A percentile compares a stretch with the other conserved stretches of the same genome.
Conservation (phyloP, 2,113 vertebrate species). For the Rhinolophus ferrumequinum region DNA sequence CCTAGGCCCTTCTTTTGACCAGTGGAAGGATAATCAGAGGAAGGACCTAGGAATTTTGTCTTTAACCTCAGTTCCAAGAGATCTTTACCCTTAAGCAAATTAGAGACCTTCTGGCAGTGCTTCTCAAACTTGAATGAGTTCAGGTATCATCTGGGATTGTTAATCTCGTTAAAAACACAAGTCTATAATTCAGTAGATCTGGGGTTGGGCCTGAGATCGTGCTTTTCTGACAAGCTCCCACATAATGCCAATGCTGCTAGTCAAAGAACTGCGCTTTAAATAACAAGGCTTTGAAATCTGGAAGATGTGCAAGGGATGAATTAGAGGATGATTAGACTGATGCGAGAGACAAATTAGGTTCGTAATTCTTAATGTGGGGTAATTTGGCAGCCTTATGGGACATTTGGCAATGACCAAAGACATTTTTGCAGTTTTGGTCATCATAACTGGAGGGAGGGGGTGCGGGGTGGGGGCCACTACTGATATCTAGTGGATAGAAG, state of each 20-base stretch:
- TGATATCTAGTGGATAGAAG: background rate
- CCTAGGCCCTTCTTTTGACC: background rate
- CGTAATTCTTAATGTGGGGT: background rate
- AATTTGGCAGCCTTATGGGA: background rate
- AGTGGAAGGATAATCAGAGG: background rate
- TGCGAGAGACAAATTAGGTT: background rate
- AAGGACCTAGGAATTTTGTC: background rate
- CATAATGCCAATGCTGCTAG: background rate
- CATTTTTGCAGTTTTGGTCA: background rate
- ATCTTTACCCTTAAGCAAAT: background rate
- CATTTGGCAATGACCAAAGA: background rate
- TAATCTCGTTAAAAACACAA: background rate
- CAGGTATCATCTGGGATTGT: background rate
- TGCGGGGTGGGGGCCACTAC: background rate
- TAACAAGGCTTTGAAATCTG: background rate
- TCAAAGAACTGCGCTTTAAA: background rate
- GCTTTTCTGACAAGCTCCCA: background rate
- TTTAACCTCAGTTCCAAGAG: background rate
- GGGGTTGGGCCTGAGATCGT: background rate
- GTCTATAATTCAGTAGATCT: background rate
- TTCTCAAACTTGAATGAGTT: background rate
- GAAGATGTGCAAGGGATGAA: background rate
- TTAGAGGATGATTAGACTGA: background rate
- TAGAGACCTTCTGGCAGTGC: background rate
- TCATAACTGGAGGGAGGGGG: background rate